Evolutionary conservation across 2,888 invertebrate species (phyloP).

Genomic region (Phoronis australis): DNA sequence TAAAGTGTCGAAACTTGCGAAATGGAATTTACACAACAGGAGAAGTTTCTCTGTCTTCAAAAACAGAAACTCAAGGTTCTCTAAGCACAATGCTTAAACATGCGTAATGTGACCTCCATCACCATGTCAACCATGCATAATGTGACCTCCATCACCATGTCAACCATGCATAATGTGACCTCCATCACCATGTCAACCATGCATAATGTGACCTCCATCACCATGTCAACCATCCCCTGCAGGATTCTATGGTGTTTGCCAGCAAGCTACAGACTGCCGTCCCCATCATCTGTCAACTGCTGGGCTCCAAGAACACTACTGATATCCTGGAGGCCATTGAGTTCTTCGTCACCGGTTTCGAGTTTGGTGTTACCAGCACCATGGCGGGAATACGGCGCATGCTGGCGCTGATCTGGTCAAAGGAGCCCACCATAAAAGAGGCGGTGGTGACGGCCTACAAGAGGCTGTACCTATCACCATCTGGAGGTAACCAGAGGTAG

Average conservation of each 20-base stretch:
- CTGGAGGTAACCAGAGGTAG: conserved; percentile 29
- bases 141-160: too few relatives aligned
- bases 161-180: too few relatives aligned
- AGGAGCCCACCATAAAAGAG: conserved; percentile 67
- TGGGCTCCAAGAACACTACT: conserved; percentile 60
- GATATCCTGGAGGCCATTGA: conserved; percentile 86
- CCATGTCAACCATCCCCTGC: too few relatives aligned
- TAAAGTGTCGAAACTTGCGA: not conserved
- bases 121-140: too few relatives aligned
- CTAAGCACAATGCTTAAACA: too few relatives aligned
- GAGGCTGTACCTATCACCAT: conserved; percentile 59
- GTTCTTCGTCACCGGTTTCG: conserved; percentile 72
- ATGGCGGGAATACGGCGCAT: conserved; percentile 69
- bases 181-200: too few relatives aligned
- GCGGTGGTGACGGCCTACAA: conserved; percentile 74
- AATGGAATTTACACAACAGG: too few relatives aligned
- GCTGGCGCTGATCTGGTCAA: conserved; percentile 73
- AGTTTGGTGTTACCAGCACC: conserved; percentile 47
- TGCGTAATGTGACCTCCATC: too few relatives aligned
- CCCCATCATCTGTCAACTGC: conserved; percentile 66
- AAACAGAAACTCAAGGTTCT: too few relatives aligned
- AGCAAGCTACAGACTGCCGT: conserved; percentile 58
- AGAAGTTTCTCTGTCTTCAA: too few relatives aligned
- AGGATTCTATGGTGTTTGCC: conserved; percentile 58
- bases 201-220: too few relatives aligned